Base-by-base conservation (phyloP, 2,888 invertebrate species). In the Branchellion lobata region DNA sequence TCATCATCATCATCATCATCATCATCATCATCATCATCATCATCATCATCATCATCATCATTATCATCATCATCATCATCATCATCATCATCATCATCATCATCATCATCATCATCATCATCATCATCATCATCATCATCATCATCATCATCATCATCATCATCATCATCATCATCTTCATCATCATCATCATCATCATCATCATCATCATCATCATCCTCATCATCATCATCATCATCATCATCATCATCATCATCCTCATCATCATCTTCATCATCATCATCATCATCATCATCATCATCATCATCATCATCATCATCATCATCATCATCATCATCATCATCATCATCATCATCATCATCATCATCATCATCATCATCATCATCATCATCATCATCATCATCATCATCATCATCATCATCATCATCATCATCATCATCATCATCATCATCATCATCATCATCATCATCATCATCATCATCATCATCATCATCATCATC, bases 271-370 rank as follows among this genome's bases (percentile, higher is more conserved):
- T 40, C 40, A 40, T 40, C 40, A 40, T 40, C 40, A 40, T 40
- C 40, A 40, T 40, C 40, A 40, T 40, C 40, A 14, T 40, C 40
- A 14, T 40, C 40, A 40, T 5, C 40, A 40, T 40, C 5, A 40
- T 40, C 40, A 14, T 14, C 40, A 14, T 40, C 40, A 24, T 53
- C 57, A 53, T 75, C 69, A 29, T 72, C 57, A 29, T 72, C 33
- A 69, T 73, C 57, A 75, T 71, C 57, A 53, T 75, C 75, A n/a
- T 57, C 53, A 29, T 53, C 57, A 53, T 75, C 57, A 21, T 75
- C 75, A 21, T 75, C 75, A 21, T 53, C 33, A 21, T 75, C 75
- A 53, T 75, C 75, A 75, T 75, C 53, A 53, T 31, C 31, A 53
- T 75, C 53, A 57, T 75, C 2, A 1, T 53, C 27, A 75, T 31